Conservation (phyloP, 1,140 invertebrate genomes). For the Lepidurus arcticus region DNA sequence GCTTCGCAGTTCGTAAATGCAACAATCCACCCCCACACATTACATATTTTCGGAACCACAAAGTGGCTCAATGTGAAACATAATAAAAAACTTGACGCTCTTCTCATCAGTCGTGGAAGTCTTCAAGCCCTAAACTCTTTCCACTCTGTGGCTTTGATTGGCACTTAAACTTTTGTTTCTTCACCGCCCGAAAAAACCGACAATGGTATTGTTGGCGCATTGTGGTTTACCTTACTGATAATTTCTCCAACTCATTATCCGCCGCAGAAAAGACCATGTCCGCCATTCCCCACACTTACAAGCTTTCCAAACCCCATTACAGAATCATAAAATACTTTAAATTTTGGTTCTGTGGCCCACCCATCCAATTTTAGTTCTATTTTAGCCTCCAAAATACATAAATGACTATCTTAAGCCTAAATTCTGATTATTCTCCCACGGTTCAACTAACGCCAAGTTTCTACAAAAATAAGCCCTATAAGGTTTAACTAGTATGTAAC, state of each 20-base stretch:
- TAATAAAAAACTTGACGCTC: background rate
- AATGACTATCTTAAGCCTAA: background rate
- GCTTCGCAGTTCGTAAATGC: background rate
- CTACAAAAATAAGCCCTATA: too few species aligned
- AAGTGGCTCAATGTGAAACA: background rate
- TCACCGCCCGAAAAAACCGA: background rate
- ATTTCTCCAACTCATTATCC: background rate
- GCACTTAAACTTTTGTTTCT: background rate
- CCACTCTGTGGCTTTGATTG: too few species aligned
- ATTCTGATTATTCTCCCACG: too few species aligned
- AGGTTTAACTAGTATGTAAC: too few species aligned
- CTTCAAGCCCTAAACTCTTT: too few species aligned
- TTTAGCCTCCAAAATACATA: background rate
- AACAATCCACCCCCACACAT: background rate
- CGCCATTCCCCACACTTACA: background rate
- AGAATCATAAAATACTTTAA: background rate
- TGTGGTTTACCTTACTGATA: constrained; percentile 12
- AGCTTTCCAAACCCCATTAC: background rate
- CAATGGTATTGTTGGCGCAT: constrained; percentile 1
- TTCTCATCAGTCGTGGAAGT: too few species aligned
- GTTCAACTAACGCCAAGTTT: too few species aligned
- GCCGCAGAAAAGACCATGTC: background rate
- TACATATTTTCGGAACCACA: background rate
- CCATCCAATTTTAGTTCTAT: background rate
- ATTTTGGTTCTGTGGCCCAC: background rate